Percentiles rank a stretch among this genome's conserved stretches.
These are phyloP conservation scores for Cynoglossus semilaevis DNA, from an alignment of 2,113 vertebrate genomes.

Conservation along the genomic window DNA sequence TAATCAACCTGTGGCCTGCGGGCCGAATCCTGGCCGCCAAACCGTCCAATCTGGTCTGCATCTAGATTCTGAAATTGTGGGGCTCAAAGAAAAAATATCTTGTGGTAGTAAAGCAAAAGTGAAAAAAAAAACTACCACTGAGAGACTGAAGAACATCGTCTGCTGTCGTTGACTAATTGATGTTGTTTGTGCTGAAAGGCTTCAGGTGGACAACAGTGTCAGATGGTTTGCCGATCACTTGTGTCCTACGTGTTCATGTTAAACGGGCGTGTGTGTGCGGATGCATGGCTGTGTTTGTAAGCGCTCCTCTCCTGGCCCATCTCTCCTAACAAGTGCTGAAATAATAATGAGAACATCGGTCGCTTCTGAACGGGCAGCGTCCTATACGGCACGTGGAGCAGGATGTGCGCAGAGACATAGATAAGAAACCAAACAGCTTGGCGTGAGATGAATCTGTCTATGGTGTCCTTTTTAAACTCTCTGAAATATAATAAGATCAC, in stretches of 20 bases:
- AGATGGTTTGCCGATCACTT: constrained; percentile 35
- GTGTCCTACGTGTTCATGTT: constrained; percentile 35
- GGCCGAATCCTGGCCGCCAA: too few relatives aligned
- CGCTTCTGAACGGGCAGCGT: constrained; percentile 42
- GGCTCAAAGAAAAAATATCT: too few relatives aligned
- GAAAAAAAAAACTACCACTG: too few relatives aligned
- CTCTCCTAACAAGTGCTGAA: constrained; percentile 67
- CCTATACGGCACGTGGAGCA: background rate
- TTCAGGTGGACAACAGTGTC: constrained; percentile 16
- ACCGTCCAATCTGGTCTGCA: too few relatives aligned
- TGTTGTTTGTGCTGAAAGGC: constrained; percentile 22
- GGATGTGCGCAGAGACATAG: background rate
- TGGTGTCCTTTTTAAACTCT: background rate
- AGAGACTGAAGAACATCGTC: background rate
- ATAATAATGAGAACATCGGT: constrained; percentile 70
- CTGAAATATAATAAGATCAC: constrained; percentile 1
- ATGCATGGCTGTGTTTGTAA: constrained; percentile 64
- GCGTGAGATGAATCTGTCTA: constrained; percentile 1
- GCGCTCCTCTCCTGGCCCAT: constrained; percentile 46
- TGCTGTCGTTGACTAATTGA: constrained; percentile 44
- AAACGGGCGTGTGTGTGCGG: constrained; percentile 44
- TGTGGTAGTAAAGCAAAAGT: too few relatives aligned
- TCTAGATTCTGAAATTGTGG: too few relatives aligned
- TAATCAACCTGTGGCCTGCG: too few relatives aligned
- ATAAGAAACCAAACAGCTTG: constrained; percentile 8